Conservation (phyloP, 2,113 vertebrate genomes). For the Hemiprocne comata region DNA sequence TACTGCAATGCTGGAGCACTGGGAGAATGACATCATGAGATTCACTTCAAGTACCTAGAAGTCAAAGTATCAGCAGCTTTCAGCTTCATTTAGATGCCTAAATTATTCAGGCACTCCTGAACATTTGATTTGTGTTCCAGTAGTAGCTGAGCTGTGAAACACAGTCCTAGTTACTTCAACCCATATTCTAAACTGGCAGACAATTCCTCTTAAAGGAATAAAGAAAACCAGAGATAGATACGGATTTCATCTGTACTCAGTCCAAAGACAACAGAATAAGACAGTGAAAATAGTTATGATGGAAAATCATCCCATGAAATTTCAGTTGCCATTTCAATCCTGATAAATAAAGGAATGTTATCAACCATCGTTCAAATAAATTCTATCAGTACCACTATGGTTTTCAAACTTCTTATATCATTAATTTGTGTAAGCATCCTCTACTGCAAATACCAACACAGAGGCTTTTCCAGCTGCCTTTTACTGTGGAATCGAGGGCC, state of each 20-base stretch:
- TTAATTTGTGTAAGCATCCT: neutral
- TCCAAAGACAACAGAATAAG: neutral
- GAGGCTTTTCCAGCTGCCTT: neutral
- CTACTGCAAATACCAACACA: neutral
- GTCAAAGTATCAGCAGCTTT: neutral
- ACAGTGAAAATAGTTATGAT: neutral
- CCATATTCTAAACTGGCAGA: neutral
- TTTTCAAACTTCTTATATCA: neutral
- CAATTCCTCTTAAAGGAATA: neutral
- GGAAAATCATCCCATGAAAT: neutral
- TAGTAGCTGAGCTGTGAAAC: neutral
- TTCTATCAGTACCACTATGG: neutral
- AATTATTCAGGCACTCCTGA: neutral
- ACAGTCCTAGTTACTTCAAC: neutral
- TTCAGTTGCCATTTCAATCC: neutral
- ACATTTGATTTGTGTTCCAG: neutral
- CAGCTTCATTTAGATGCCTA: neutral
- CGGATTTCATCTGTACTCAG: neutral
- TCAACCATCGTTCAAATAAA: slow-evolving; percentile 1
- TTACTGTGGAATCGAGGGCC: slow-evolving; percentile 31
- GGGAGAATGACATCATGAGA: neutral
- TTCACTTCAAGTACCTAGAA: neutral
- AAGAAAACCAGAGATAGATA: neutral
- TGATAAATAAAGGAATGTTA: neutral
- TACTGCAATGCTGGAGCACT: neutral